Percentiles rank a stretch among this genome's conserved stretches.
phyloP scores from a whole-genome alignment of 2,797 vertebrate genomes.

The Atherinosoma microstoma region DNA sequence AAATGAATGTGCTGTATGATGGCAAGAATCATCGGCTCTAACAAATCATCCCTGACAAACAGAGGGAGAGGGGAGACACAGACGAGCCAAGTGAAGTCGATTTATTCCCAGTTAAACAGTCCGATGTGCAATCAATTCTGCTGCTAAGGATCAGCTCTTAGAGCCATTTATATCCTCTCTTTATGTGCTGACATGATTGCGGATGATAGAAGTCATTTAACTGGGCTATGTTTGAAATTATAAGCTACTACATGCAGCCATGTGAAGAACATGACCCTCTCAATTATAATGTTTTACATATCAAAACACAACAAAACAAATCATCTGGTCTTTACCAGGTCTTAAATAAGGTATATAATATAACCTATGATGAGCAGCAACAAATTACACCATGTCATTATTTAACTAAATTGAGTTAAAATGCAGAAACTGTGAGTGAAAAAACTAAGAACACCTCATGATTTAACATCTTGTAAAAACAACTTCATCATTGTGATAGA shows the following conservation, averaged over 20 bases:
- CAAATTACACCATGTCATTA: no score
- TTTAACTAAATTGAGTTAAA: no score
- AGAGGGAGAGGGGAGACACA: conserved; percentile 31
- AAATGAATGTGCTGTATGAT: conserved; percentile 67
- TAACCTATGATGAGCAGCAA: no score
- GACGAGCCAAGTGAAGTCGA: conserved; percentile 40
- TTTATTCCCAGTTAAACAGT: conserved; percentile 56
- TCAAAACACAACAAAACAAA: no score
- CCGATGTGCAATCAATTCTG: conserved; percentile 54
- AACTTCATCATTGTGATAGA: neutral
- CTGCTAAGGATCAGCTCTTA: conserved; percentile 37
- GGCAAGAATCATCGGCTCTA: conserved; percentile 52
- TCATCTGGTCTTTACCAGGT: no score
- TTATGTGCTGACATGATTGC: conserved; percentile 34
- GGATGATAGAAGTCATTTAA: conserved; percentile 27
- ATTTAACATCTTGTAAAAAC: neutral
- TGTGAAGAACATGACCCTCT: neutral
- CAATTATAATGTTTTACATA: no score
- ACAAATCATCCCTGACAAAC: conserved; percentile 72
- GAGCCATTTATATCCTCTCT: conserved; percentile 38
- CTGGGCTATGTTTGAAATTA: conserved; percentile 1
- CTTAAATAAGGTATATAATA: neutral
- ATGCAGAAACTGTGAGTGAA: no score
- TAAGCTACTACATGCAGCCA: neutral
- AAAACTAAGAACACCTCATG: neutral